Evolutionary conservation across 2,113 vertebrate genomes (phyloP).

Genomic region (Stegostoma tigrinum): DNA sequence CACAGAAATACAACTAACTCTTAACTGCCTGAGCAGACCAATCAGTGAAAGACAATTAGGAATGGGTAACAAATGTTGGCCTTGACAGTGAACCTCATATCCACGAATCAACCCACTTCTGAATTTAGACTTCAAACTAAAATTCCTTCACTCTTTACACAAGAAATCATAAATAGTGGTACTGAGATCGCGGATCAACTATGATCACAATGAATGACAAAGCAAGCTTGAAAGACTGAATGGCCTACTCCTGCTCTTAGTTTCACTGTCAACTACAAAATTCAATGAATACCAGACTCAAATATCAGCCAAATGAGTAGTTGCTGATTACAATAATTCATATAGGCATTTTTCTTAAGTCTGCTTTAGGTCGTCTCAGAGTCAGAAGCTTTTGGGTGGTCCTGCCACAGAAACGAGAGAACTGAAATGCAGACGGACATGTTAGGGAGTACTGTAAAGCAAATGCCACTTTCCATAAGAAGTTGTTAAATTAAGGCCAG

Average conservation of each 20-base stretch:
- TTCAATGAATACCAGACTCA: background rate
- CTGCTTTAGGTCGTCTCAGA: background rate
- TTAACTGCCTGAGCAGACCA: no score
- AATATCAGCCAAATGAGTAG: background rate
- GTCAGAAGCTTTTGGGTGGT: background rate
- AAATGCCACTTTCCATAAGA: background rate
- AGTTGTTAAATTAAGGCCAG: background rate
- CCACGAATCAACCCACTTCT: background rate
- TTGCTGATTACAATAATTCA: background rate
- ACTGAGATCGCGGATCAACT: background rate
- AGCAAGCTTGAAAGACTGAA: no score
- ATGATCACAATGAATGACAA: no score
- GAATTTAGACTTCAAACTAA: background rate
- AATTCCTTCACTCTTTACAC: background rate
- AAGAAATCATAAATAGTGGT: background rate
- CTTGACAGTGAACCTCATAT: no score
- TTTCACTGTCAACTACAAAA: background rate
- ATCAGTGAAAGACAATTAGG: no score
- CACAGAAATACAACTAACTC: no score
- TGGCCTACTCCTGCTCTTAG: no score
- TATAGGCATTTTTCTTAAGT: background rate
- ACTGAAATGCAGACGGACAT: background rate
- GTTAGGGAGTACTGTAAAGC: background rate
- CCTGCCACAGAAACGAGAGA: background rate
- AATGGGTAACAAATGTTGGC: no score